Percentiles rank a stretch among this genome's conserved stretches.
These are phyloP conservation scores for Rhincodon typus DNA, from an alignment of 2,797 vertebrate genomes.

Conservation along the genomic window DNA sequence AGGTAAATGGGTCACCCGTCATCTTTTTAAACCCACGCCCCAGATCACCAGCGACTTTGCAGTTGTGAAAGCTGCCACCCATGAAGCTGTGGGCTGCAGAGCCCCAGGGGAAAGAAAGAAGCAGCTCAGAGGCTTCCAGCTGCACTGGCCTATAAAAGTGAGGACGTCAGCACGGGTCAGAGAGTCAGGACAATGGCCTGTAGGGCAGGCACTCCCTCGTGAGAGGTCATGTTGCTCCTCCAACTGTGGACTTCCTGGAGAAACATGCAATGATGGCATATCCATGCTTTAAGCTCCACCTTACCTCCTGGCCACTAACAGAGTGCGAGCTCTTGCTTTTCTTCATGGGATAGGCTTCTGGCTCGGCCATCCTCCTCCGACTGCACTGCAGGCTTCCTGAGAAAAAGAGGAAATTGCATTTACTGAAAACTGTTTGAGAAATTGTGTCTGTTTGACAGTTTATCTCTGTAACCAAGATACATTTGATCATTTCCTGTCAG, in stretches of 20 bases:
- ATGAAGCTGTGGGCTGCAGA: neutral
- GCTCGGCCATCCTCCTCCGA: neutral
- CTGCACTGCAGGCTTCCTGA: neutral
- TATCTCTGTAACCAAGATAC: neutral
- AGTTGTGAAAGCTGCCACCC: neutral
- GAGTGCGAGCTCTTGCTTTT: neutral
- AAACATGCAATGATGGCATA: neutral
- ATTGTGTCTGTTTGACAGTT: neutral
- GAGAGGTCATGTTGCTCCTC: neutral
- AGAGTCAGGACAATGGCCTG: neutral
- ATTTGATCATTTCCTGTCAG: neutral
- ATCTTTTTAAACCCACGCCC: neutral
- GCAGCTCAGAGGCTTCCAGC: neutral
- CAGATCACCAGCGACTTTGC: neutral
- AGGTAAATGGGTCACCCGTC: neutral
- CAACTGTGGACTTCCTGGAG: neutral
- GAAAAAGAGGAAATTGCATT: neutral
- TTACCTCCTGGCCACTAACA: constrained; percentile 5
- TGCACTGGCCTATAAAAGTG: neutral
- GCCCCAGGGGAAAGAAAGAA: neutral
- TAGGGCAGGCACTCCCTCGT: too few relatives aligned
- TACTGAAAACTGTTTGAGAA: neutral
- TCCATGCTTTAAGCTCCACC: neutral
- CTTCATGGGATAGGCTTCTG: neutral
- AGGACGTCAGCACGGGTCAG: neutral